Percentiles rank a stretch among this genome's conserved stretches.
These are phyloP conservation scores for Heliornis fulica DNA, from an alignment of 2,113 vertebrate genomes.

Conservation along the genomic window DNA sequence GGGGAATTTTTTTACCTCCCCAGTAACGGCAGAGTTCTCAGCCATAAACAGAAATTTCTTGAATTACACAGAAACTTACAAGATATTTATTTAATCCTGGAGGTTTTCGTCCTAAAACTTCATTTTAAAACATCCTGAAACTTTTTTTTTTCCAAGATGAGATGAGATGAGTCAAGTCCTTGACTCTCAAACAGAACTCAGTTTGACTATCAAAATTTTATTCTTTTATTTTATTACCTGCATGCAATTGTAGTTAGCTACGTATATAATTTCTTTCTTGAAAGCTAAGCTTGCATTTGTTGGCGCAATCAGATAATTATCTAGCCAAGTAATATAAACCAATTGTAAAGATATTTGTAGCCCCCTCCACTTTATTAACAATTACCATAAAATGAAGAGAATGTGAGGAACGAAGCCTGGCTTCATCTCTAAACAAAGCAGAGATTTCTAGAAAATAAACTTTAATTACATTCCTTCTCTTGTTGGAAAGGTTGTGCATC, in stretches of 20 bases:
- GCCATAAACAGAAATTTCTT: background rate
- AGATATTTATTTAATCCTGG: background rate
- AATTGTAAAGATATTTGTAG: conserved; percentile 32
- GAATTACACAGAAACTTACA: background rate
- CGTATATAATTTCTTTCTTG: background rate
- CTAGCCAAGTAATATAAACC: conserved; percentile 45
- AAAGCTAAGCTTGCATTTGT: background rate
- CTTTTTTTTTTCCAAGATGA: too few relatives aligned
- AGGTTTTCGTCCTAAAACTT: background rate
- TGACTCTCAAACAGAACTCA: background rate
- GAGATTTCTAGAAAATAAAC: background rate
- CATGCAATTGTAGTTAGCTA: background rate
- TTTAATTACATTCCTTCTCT: conserved; percentile 3
- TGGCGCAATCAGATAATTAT: conserved; percentile 21
- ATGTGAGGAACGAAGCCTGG: conserved; percentile 25
- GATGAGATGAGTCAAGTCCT: background rate
- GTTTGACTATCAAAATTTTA: background rate
- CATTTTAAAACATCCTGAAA: background rate
- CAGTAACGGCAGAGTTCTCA: background rate
- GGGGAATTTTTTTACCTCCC: background rate
- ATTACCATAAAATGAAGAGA: conserved; percentile 17
- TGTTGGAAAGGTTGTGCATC: background rate
- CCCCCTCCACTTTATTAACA: background rate
- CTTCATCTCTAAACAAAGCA: background rate
- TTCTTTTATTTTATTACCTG: conserved; percentile 23